Evolutionary conservation across 2,888 invertebrate genomes (phyloP), one percentile per base, ranked within the genome.

Genomic region (Rhagophthalmus giganteus): DNA sequence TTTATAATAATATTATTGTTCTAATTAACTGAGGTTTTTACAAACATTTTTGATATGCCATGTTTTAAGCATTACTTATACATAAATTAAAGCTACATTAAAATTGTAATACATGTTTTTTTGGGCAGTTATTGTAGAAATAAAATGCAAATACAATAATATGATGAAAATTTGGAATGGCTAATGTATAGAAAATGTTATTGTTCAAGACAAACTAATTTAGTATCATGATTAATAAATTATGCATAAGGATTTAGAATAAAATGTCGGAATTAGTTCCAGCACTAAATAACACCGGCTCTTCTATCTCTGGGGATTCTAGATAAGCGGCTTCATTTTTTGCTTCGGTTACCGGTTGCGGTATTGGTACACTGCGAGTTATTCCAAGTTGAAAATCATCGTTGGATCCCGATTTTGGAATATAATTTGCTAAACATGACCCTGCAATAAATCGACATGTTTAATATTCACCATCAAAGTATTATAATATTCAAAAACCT

Each of bases 361-460:
- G 65, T 35, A 70, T 54, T 48, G 65, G 56, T 59, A 72, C 77
- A 62, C 79, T 79, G 65, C 87, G 81, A 57, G 88, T 86, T 48
- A 91, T 82, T 40, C 93, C 93, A 55, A 91, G 79, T 76, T 88
- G 86, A 78, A 91, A 92, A 54, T 82, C 78, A 61, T 81, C 80
- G 65, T 76, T 81, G 63, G 80, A 78, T 59, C 79, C 83, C 79
- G 89, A 88, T 78, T 87, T 83, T 51, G 93, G 92, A 65, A 90
- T 90, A 79, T 92, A 93, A 70, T 84, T 88, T 58, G 88, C 83
- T 72, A 93, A 79, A 66, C 84, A 67, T 30, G 75, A 74, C 60
- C 77, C 77, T 76, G 11, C 5, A 32, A 26, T n/a, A n/a, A n/a
- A n/a, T n/a, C n/a, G n/a, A n/a, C n/a, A n/a, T n/a, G n/a, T n/a